A percentile compares a stretch with the other conserved stretches of the same genome.
Evolutionary conservation across 2,113 vertebrate genomes (phyloP).

Genomic region (Damaliscus lunatus): DNA sequence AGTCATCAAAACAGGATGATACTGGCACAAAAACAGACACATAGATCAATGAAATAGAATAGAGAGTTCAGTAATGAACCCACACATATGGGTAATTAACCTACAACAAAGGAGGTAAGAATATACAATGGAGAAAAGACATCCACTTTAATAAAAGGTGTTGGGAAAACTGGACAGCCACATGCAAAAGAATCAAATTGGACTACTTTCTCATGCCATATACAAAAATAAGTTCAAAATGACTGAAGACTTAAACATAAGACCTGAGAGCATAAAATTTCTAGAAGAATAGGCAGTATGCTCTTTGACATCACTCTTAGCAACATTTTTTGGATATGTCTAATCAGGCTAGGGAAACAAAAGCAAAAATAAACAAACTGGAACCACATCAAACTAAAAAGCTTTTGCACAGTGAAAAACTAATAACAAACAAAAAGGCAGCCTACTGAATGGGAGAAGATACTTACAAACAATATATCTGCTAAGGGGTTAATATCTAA

Average conservation of each 20-base stretch:
- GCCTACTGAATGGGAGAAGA: neutral
- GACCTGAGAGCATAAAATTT: neutral
- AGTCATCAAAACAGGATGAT: neutral
- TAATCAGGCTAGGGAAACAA: neutral
- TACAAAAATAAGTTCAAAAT: neutral
- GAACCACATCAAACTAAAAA: neutral
- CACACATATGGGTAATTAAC: neutral
- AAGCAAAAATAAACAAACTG: neutral
- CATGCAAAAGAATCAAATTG: neutral
- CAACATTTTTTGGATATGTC: neutral
- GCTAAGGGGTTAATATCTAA: neutral
- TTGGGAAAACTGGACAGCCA: neutral
- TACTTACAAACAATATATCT: neutral
- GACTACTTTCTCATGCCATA: neutral
- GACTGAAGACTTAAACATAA: neutral
- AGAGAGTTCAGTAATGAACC: neutral
- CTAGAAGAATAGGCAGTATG: neutral
- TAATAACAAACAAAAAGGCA: neutral
- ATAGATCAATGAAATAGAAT: neutral
- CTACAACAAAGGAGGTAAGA: neutral
- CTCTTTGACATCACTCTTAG: neutral
- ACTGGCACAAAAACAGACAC: neutral
- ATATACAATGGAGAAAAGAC: neutral
- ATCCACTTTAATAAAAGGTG: neutral
- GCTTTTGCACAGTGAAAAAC: neutral